Base-by-base conservation (phyloP, 2,888 invertebrate species). In the Dilophus febrilis region DNA sequence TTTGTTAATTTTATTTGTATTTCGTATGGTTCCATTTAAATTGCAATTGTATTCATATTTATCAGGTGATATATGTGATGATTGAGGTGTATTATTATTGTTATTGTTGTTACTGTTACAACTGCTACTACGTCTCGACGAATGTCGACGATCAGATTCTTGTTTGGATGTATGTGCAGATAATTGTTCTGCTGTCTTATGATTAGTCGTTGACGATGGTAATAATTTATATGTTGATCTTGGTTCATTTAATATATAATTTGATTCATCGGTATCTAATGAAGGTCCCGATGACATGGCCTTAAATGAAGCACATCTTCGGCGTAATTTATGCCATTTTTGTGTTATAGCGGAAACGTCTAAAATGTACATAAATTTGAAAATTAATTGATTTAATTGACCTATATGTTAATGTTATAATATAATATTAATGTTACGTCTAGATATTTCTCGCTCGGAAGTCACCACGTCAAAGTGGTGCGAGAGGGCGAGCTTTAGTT, bases 321-420 rank as follows among this genome's bases (percentile, higher is more conserved):
- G 68, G 26, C 79, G 70, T 44, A 81, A 64, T 53, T 77, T 72
- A 49, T 78, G 67, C 80, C 80, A 81, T 64, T 77, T 68, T 58
- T 80, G 78, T 37, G 78, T 76, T 47, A 81, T 68, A 18, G 42
- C 44, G 27, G 44, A 42, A 13, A 41, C 34, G 38, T 46, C 46
- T 46, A 42, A 19, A 38, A 35, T 37, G 27, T n/a, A n/a, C n/a
- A 35, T 31, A 31, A 31, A 14, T 11, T 6, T 11, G 6, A 6
- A 31, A 6, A 31, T 7, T 6, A 31, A 11, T 31, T 11, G 32
- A 13, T 11, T 13, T 31, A 11, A 31, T 31, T 11, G 11, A 28
- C 8, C 28, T 10, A 8, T 28, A 11, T 28, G 11, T 8, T 28
- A 10, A 11, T 28, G 8, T 8, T 28, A 28, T 28, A 28, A 11